phyloP scores from a whole-genome alignment of 2,888 invertebrate genomes.

The Drosophila prolongata region DNA sequence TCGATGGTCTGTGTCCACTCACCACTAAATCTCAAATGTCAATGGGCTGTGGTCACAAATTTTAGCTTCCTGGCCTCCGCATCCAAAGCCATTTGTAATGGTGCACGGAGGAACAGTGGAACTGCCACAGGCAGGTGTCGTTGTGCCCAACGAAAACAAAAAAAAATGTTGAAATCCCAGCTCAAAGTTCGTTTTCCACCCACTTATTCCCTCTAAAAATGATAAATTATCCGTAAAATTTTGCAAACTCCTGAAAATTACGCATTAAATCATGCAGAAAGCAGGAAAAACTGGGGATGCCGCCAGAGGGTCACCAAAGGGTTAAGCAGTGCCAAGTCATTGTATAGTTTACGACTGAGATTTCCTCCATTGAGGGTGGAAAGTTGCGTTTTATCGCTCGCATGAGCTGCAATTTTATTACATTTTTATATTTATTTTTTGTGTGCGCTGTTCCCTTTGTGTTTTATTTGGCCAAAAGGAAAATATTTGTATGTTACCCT shows the following conservation, averaged over 20 bases:
- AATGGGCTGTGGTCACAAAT: conserved; percentile 73
- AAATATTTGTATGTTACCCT: conserved; percentile 32
- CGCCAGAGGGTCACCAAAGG: conserved; percentile 23
- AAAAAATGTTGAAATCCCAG: conserved; percentile 29
- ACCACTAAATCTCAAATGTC: conserved; percentile 66
- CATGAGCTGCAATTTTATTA: conserved; percentile 44
- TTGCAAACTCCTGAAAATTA: conserved; percentile 78
- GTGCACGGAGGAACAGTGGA: conserved; percentile 14
- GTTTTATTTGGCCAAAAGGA: conserved; percentile 30
- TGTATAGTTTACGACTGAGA: conserved; percentile 69
- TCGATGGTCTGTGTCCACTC: conserved; percentile 10
- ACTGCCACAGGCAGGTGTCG: conserved; percentile 66
- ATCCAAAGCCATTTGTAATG: conserved; percentile 50
- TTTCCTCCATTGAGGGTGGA: conserved; percentile 20
- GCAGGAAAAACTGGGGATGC: conserved; percentile 14
- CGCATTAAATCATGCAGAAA: conserved; percentile 77
- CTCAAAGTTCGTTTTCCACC: conserved; percentile 15
- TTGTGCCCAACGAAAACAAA: conserved; percentile 19
- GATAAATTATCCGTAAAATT: conserved; percentile 76
- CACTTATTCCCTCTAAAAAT: conserved; percentile 53
- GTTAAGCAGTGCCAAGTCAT: conserved; percentile 70
- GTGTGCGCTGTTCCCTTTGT: conserved; percentile 2
- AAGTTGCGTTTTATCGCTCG: conserved; percentile 41
- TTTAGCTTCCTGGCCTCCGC: conserved; percentile 48
- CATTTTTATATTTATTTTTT: conserved; percentile 31